Conservation (phyloP, 2,113 vertebrate genomes). For the Calidris pygmaea region DNA sequence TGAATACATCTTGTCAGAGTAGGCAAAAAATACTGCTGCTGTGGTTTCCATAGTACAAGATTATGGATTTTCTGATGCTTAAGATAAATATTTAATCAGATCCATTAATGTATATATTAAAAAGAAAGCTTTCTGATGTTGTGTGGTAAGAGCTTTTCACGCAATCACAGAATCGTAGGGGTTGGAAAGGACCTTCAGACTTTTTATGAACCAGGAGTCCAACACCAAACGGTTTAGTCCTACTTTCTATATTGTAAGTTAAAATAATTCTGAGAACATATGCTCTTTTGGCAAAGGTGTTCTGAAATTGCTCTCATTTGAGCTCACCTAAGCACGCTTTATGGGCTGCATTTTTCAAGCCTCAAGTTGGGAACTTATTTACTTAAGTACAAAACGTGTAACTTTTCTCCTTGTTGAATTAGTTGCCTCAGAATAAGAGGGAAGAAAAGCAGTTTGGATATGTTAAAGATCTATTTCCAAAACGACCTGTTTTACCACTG, state of each 20-base stretch:
- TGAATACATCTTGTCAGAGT: too few relatives aligned
- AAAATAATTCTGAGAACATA: background rate
- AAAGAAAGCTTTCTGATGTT: background rate
- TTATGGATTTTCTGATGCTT: background rate
- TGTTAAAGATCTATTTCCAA: background rate
- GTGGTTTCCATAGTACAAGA: background rate
- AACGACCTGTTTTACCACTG: background rate
- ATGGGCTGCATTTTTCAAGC: background rate
- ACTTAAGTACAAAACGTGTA: fast-evolving
- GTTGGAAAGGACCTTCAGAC: too few relatives aligned
- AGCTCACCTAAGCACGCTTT: background rate
- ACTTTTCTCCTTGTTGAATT: background rate
- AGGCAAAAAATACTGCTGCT: background rate
- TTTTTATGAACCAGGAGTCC: background rate
- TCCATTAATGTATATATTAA: background rate
- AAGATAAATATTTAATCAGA: background rate
- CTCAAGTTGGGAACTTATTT: background rate
- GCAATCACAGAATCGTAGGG: too few relatives aligned
- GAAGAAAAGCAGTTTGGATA: background rate
- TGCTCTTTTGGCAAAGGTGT: fast-evolving
- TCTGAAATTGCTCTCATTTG: fast-evolving
- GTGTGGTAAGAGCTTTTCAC: background rate
- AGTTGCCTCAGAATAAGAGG: background rate
- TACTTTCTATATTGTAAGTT: background rate
- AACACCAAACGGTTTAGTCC: background rate